Evolutionary conservation across 2,797 vertebrate species (phyloP).

Genomic region (Phrynocephalus guinanensis): DNA sequence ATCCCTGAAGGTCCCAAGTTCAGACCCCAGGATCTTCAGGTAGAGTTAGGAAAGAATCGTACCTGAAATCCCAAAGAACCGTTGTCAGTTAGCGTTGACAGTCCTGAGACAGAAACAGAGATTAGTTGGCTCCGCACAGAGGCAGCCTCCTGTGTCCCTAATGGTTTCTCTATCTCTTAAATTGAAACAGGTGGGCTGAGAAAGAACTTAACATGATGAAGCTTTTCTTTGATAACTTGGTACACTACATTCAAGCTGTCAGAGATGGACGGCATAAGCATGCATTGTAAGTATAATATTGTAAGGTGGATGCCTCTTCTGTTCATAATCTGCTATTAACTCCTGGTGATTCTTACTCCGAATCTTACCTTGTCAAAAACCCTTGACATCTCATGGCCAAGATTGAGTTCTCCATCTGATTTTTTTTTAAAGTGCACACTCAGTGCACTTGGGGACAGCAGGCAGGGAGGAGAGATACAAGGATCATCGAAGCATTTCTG

Average conservation of each 20-base stretch:
- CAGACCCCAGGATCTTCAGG: no score
- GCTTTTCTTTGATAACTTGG: slow-evolving; percentile 97
- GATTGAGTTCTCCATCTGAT: background rate
- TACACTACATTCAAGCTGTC: slow-evolving; percentile 96
- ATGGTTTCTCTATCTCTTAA: slow-evolving; percentile 53
- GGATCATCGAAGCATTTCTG: background rate
- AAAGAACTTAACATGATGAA: slow-evolving; percentile 99
- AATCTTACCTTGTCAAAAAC: background rate
- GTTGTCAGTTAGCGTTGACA: no score
- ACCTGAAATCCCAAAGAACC: no score
- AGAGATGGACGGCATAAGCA: slow-evolving; percentile 93
- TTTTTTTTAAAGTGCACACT: background rate
- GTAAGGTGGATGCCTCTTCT: background rate
- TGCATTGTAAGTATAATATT: slow-evolving; percentile 87
- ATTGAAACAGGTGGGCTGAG: slow-evolving; percentile 93
- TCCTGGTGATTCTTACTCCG: slow-evolving; percentile 7
- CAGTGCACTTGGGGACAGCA: background rate
- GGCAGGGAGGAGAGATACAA: background rate
- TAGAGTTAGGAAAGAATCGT: no score
- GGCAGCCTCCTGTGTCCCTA: background rate
- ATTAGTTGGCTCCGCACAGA: no score
- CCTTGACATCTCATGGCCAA: background rate
- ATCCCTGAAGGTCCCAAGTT: no score
- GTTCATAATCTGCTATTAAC: background rate
- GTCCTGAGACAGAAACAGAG: no score